These are phyloP conservation scores for Penelope pileata DNA, from an alignment of 2,113 vertebrate species.

Conservation along the genomic window DNA sequence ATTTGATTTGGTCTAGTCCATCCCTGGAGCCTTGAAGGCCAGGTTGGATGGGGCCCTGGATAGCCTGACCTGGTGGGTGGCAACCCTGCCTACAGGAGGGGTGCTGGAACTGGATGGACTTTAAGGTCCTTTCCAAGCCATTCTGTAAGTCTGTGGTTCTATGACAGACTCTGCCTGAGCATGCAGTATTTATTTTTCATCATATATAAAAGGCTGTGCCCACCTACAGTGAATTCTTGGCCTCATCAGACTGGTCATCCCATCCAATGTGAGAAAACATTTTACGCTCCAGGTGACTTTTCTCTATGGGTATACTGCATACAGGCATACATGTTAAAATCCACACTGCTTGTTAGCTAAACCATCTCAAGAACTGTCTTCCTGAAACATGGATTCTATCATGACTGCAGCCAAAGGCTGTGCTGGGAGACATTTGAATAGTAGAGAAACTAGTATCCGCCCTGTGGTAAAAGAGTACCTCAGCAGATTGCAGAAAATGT, in stretches of 20 bases:
- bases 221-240: background rate
- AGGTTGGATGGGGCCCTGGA: background rate
- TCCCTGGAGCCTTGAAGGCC: background rate
- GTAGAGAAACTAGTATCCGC: background rate
- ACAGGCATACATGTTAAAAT: background rate
- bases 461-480: background rate
- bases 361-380: slow-evolving; percentile 13
- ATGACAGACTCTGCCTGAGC: background rate
- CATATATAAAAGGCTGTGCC: background rate
- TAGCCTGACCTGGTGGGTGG: background rate
- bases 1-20: background rate
- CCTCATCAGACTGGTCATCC: background rate
- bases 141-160: background rate
- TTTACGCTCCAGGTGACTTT: background rate
- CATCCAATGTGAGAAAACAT: background rate
- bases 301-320: background rate
- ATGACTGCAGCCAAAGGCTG: background rate
- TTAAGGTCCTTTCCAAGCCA: background rate
- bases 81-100: background rate
- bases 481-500: background rate
- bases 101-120: background rate
- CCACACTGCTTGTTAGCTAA: background rate
- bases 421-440: background rate
- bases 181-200: background rate
- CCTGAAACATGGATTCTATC: slow-evolving; percentile 32